phyloP scores from a whole-genome alignment of 1,140 invertebrate species.

The Papilio glaucus region DNA sequence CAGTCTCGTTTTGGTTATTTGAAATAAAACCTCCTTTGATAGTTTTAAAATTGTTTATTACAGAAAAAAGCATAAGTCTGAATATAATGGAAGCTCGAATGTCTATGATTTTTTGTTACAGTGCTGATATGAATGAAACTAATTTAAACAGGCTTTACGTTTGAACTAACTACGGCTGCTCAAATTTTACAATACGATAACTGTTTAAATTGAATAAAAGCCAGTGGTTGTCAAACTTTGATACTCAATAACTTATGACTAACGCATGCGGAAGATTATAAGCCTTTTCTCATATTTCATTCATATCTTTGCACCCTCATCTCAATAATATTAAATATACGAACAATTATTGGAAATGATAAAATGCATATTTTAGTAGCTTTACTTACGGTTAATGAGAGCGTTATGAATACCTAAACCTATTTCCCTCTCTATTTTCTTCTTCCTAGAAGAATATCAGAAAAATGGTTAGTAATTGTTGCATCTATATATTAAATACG shows the following conservation, averaged over 20 bases:
- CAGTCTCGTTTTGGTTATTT: slow-evolving; percentile 41
- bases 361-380: no score
- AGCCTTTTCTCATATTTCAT: no score
- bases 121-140: slow-evolving; percentile 6
- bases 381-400: no score
- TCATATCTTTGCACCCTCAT: no score
- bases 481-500: no score
- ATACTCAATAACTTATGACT: neutral
- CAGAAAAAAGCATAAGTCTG: slow-evolving; percentile 26
- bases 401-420: no score
- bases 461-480: no score
- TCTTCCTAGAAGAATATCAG: no score
- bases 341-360: no score
- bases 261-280: no score
- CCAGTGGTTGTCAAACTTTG: slow-evolving; percentile 12
- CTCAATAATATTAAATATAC: no score
- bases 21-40: slow-evolving; percentile 23
- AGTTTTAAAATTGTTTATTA: slow-evolving; percentile 32
- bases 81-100: slow-evolving; percentile 34
- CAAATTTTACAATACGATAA: neutral
- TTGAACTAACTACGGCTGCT: neutral
- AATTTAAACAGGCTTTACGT: neutral
- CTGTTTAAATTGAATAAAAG: neutral
- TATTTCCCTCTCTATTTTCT: no score
- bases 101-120: slow-evolving; percentile 30